phyloP scores from a whole-genome alignment of 2,888 invertebrate species.

The Phasia obesa region DNA sequence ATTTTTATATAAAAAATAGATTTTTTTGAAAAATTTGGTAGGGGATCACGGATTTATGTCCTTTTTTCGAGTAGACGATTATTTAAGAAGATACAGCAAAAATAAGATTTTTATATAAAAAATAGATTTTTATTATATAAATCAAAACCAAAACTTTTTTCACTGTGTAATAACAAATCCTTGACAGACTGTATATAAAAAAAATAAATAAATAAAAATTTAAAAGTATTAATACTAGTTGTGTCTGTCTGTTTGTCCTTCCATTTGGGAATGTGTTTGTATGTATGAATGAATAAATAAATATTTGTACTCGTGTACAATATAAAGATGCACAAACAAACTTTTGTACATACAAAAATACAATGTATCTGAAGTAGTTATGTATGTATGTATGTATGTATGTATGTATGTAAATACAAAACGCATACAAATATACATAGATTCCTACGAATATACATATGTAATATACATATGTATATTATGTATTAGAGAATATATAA shows the following conservation, averaged over 20 bases:
- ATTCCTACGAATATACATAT: neutral
- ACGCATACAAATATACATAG: neutral
- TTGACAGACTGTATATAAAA: too few species aligned
- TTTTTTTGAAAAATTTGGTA: too few species aligned
- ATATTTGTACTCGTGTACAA: slow-evolving; percentile 31
- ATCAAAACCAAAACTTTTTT: too few species aligned
- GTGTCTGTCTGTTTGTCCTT: slow-evolving; percentile 1
- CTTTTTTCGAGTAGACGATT: too few species aligned
- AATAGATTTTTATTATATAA: too few species aligned
- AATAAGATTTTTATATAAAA: neutral
- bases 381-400: neutral
- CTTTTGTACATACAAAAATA: neutral
- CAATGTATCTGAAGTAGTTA: too few species aligned
- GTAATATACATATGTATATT: slow-evolving; percentile 1
- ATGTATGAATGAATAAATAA: slow-evolving; percentile 27
- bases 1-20: too few species aligned
- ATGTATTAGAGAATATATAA: neutral
- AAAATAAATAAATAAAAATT: slow-evolving; percentile 44
- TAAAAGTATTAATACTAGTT: slow-evolving; percentile 38
- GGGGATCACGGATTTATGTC: too few species aligned
- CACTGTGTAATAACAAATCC: too few species aligned
- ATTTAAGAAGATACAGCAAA: too few species aligned
- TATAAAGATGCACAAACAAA: neutral
- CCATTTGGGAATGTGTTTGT: slow-evolving; percentile 6
- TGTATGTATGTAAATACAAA: neutral